Base-by-base conservation (phyloP, 2,797 vertebrate genomes). In the Darevskia nairensis region DNA sequence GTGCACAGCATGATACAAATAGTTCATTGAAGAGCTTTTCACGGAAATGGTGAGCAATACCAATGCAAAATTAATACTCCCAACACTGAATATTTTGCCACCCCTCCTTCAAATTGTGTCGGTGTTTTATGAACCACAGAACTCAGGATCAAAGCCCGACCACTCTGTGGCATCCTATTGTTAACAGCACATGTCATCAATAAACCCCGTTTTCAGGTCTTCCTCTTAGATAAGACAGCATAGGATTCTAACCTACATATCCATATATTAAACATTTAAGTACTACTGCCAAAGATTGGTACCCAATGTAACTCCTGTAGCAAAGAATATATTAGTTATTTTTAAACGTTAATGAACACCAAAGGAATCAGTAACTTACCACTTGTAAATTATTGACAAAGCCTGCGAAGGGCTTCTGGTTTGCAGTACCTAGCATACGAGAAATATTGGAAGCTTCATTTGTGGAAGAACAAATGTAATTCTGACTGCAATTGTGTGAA, bases 141-240 rank as follows among this genome's bases (percentile, higher is more conserved):
- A 23, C 3, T 41, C 66, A 32, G 68, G 29, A 21, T 32, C 41
- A 83, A 83, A 46, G 5, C 27, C 25, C 35, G 32, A 15, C 71
- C 80, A 78, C 82, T 80, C 4, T 79, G 82, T 3, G 86, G 83
- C 50, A 44, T 81, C 88, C 76, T 86, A n/a, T 75, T 86, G 86
- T 83, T 88, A 87, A 25, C 21, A 84, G 86, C 71, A 85, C 32
- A 23, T 64, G 21, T 6, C 27, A 32, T 46, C 41, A 76, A 21
- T 76, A 44, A 77, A 1, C 17, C 39, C 7, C 3, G 35, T 21
- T 7, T 74, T 74, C 6, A 21, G 35, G 25, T 23, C 39, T 66
- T 29, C 39, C 35, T 25, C 25, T 23, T 23, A 66, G 61, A 29
- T 66, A 66, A 81, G 46, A 29, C 1, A 21, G 23, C 35, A 17